A percentile compares a stretch with the other conserved stretches of the same genome.
phyloP scores from a whole-genome alignment of 2,797 vertebrate genomes.

The Poeciliopsis gracilis region DNA sequence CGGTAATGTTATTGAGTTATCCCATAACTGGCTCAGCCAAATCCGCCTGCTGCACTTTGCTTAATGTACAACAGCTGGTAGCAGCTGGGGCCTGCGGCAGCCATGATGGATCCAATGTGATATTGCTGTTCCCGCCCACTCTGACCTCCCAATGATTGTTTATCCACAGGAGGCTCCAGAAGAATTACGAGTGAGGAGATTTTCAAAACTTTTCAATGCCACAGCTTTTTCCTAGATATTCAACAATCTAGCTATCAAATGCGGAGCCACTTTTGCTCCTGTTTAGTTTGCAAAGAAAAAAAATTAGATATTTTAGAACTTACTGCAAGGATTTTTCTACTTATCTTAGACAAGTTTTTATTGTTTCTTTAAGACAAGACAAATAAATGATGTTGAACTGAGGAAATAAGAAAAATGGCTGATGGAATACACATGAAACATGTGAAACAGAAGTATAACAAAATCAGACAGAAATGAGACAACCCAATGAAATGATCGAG shows the following conservation, averaged over 20 bases:
- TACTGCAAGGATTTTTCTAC: neutral
- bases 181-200: slow-evolving; percentile 27
- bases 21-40: slow-evolving; percentile 80
- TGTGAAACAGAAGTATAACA: neutral
- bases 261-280: neutral
- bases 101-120: slow-evolving; percentile 70
- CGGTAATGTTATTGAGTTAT: slow-evolving; percentile 80
- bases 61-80: slow-evolving; percentile 82
- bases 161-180: slow-evolving; percentile 27
- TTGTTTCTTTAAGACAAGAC: neutral
- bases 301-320: neutral
- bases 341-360: neutral
- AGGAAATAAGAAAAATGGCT: neutral
- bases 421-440: neutral
- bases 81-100: slow-evolving; percentile 63
- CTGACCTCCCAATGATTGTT: slow-evolving; percentile 60
- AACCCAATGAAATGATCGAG: neutral
- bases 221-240: neutral
- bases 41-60: slow-evolving; percentile 79
- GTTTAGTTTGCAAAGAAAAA: neutral
- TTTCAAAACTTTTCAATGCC: neutral
- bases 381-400: neutral
- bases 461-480: neutral
- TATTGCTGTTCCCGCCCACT: slow-evolving; percentile 42
- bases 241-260: rapidly evolving